A percentile compares a stretch with the other conserved stretches of the same genome.
Evolutionary conservation across 1,140 invertebrate genomes (phyloP).

Genomic region (Heliconius hermathena): DNA sequence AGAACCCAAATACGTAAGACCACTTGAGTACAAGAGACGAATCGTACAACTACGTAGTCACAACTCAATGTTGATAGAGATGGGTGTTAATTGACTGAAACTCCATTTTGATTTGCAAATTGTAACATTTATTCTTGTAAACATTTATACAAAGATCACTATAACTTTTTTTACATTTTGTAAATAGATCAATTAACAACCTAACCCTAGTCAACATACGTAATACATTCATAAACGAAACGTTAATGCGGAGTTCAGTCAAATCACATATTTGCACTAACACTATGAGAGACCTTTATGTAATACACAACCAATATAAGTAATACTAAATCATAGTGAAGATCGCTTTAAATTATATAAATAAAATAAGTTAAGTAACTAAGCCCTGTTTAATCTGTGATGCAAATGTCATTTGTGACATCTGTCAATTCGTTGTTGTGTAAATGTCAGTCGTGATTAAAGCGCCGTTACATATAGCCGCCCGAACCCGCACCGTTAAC

Average conservation of each 20-base stretch:
- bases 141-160: slow-evolving; percentile 77
- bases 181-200: slow-evolving; percentile 80
- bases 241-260: slow-evolving; percentile 73
- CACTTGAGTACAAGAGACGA: slow-evolving; percentile 21
- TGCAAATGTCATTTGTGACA: slow-evolving; percentile 67
- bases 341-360: slow-evolving; percentile 54
- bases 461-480: slow-evolving; percentile 50
- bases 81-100: slow-evolving; percentile 82
- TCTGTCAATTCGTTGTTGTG: slow-evolving; percentile 66
- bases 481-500: slow-evolving; percentile 48
- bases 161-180: slow-evolving; percentile 71
- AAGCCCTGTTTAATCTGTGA: slow-evolving; percentile 46
- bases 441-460: slow-evolving; percentile 52
- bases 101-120: slow-evolving; percentile 76
- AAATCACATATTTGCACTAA: slow-evolving; percentile 59
- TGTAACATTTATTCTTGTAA: slow-evolving; percentile 78
- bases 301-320: slow-evolving; percentile 55
- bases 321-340: slow-evolving; percentile 32
- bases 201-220: slow-evolving; percentile 76
- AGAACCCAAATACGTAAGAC: slow-evolving; percentile 47
- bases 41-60: slow-evolving; percentile 6
- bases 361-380: slow-evolving; percentile 58
- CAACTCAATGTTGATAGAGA: slow-evolving; percentile 65
- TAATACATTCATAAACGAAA: slow-evolving; percentile 57
- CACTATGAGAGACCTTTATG: slow-evolving; percentile 47